Evolutionary conservation across 2,888 invertebrate species (phyloP).

Genomic region (Mimas tiliae): DNA sequence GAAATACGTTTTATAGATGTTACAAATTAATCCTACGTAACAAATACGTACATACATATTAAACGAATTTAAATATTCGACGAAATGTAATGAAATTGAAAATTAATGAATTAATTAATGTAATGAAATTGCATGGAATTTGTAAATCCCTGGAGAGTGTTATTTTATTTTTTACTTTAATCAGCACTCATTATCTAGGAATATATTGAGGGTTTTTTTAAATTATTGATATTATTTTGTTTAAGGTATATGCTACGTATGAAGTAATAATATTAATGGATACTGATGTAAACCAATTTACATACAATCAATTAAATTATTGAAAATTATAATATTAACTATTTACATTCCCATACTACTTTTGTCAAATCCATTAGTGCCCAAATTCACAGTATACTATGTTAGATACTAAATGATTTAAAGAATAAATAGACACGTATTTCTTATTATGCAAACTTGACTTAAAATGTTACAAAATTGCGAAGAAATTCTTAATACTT

Average conservation of each 20-base stretch:
- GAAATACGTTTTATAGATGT: conserved; percentile 16
- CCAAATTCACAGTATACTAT: conserved; percentile 40
- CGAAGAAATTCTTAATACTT: conserved; percentile 4
- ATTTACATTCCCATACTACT: conserved; percentile 51
- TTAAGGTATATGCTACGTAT: neutral
- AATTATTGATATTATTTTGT: too few species aligned
- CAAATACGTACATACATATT: conserved; percentile 3
- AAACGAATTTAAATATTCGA: too few species aligned
- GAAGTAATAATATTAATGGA: neutral
- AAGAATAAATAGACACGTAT: conserved; percentile 12
- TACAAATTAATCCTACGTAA: neutral
- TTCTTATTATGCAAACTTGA: conserved; percentile 7
- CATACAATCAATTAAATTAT: neutral
- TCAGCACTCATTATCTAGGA: too few species aligned
- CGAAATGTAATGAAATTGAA: too few species aligned
- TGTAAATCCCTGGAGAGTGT: too few species aligned
- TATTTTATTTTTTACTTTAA: too few species aligned
- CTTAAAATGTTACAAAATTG: conserved; percentile 9
- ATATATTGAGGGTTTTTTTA: neutral
- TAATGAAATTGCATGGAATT: neutral
- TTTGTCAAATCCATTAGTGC: conserved; percentile 73
- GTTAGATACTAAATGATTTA: conserved; percentile 25
- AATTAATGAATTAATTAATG: too few species aligned
- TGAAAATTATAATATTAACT: conserved; percentile 39
- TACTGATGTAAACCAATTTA: neutral